phyloP scores from a whole-genome alignment of 2,888 invertebrate genomes.

The Salpingus planirostris region DNA sequence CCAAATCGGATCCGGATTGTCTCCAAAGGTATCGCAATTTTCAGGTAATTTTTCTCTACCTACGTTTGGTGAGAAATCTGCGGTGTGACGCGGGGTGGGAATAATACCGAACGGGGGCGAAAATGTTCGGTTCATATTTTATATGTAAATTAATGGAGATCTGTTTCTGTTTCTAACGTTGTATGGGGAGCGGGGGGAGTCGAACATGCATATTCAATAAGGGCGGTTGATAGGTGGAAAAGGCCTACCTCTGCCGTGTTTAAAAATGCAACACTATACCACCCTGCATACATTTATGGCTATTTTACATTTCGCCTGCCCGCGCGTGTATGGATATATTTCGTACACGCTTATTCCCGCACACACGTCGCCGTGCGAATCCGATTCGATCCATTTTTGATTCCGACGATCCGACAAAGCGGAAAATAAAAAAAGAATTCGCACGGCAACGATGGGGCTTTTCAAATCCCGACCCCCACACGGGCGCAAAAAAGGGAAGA shows the following conservation, averaged over 20 bases:
- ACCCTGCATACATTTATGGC: constrained; percentile 9
- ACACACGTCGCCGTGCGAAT: constrained; percentile 14
- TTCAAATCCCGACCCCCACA: too few species aligned
- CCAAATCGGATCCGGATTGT: too few species aligned
- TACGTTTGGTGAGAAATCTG: too few species aligned
- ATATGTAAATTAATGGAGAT: constrained; percentile 19
- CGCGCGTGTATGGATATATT: constrained; percentile 10
- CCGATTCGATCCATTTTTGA: constrained; percentile 6
- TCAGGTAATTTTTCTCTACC: too few species aligned
- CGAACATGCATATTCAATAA: constrained; percentile 22
- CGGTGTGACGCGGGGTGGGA: too few species aligned
- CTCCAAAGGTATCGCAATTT: too few species aligned
- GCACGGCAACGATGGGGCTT: too few species aligned
- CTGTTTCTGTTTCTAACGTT: constrained; percentile 18
- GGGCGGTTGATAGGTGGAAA: constrained; percentile 19
- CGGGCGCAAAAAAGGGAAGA: too few species aligned
- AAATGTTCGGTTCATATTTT: constrained; percentile 16
- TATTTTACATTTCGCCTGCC: constrained; percentile 9
- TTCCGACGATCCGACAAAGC: background rate
- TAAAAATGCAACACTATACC: constrained; percentile 16
- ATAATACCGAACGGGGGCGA: constrained; percentile 8
- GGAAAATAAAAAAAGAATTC: constrained; percentile 7
- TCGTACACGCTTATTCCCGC: constrained; percentile 8
- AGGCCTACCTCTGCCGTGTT: constrained; percentile 16
- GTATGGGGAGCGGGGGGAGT: too few species aligned